Evolutionary conservation across 2,888 invertebrate genomes (phyloP).

Genomic region (Cistogaster globosa): DNA sequence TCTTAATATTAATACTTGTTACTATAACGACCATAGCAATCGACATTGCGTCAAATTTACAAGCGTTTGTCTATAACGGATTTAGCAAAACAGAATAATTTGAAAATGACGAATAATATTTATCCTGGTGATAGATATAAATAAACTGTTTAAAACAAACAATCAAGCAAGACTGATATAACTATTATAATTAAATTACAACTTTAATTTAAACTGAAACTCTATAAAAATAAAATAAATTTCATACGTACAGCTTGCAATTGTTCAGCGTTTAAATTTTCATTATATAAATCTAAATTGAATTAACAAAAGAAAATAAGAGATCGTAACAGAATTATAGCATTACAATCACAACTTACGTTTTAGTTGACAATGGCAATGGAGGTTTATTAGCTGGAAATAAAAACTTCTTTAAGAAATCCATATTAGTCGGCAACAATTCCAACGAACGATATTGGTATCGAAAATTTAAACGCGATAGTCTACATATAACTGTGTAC

Average conservation of each 20-base stretch:
- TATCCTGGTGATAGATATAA: no score
- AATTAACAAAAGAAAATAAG: background rate
- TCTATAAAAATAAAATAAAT: background rate
- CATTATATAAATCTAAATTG: slow-evolving; percentile 76
- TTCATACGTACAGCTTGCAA: slow-evolving; percentile 86
- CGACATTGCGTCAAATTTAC: no score
- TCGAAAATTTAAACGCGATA: slow-evolving; percentile 76
- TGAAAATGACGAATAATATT: no score
- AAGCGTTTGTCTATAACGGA: no score
- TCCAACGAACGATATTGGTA: slow-evolving; percentile 79
- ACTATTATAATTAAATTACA: no score
- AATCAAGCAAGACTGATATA: no score
- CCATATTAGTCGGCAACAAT: slow-evolving; percentile 62
- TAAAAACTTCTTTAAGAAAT: slow-evolving; percentile 34
- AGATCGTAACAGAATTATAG: background rate
- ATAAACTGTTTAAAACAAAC: no score
- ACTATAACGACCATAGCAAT: no score
- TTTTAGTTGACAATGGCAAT: slow-evolving; percentile 1
- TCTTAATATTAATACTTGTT: no score
- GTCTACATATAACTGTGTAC: slow-evolving; percentile 76
- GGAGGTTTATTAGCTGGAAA: slow-evolving; percentile 34
- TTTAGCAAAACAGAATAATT: no score
- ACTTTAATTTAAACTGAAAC: no score
- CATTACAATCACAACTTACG: slow-evolving; percentile 8
- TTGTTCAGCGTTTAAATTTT: slow-evolving; percentile 84